Conservation (phyloP, 2,797 vertebrate species). For the Propithecus perrieri region DNA sequence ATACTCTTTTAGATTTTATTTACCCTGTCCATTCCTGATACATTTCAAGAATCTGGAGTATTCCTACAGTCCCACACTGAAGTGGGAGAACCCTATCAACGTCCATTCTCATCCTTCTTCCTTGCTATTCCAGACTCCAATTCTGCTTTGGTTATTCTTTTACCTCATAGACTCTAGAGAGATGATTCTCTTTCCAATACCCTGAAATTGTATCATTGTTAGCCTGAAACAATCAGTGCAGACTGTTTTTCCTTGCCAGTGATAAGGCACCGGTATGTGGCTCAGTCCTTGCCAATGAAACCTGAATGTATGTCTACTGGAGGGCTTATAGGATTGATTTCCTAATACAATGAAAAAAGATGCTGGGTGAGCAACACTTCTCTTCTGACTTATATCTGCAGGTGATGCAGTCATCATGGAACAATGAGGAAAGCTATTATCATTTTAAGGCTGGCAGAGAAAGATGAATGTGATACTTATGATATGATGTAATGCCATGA, state of each 20-base stretch:
- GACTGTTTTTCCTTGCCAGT: neutral
- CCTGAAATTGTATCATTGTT: neutral
- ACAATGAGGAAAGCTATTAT: neutral
- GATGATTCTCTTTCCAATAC: neutral
- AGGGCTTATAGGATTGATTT: neutral
- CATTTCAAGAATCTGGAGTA: neutral
- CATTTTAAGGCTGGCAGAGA: neutral
- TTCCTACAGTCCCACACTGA: neutral
- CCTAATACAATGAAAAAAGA: neutral
- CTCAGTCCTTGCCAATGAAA: neutral
- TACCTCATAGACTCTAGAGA: neutral
- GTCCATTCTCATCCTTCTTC: neutral
- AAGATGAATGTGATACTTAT: neutral
- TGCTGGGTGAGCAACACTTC: neutral
- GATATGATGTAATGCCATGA: neutral
- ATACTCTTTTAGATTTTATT: neutral
- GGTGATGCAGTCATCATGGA: neutral
- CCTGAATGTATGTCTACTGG: neutral
- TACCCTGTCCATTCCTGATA: neutral
- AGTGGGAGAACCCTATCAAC: accelerated
- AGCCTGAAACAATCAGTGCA: neutral
- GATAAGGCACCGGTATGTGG: neutral
- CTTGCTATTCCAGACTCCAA: neutral
- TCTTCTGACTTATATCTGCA: neutral
- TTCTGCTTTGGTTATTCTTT: neutral